Evolutionary conservation across 64 coral and sea anemone genomes (phyloP).

Genomic region (Actinia tenebrosa): DNA sequence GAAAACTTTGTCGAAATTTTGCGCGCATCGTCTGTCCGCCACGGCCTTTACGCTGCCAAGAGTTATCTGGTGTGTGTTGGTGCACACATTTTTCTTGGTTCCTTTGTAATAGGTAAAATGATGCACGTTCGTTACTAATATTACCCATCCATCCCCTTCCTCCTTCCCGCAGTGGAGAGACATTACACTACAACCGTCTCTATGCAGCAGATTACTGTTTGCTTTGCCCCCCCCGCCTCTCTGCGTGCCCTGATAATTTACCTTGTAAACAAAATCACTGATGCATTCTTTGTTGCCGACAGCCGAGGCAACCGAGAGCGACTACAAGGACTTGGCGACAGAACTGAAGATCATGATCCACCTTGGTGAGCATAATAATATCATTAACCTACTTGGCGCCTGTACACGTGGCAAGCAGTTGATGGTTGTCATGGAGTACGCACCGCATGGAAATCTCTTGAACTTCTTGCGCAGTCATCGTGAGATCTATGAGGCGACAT

Average conservation of each 20-base stretch:
- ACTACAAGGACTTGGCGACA: constrained; percentile 67
- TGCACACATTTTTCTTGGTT: too few relatives aligned
- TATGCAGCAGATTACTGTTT: too few relatives aligned
- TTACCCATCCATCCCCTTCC: too few relatives aligned
- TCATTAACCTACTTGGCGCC: constrained; percentile 76
- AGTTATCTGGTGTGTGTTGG: too few relatives aligned
- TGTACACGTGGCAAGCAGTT: constrained; percentile 53
- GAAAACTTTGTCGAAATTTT: too few relatives aligned
- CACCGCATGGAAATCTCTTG: constrained; percentile 53
- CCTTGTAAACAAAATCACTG: neutral
- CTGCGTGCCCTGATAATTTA: neutral
- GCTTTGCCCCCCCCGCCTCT: too few relatives aligned
- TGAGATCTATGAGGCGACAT: constrained; percentile 68
- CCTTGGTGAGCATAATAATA: constrained; percentile 69
- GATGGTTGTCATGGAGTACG: constrained; percentile 80
- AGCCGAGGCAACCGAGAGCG: constrained; percentile 56
- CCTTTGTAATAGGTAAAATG: too few relatives aligned
- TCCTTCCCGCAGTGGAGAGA: too few relatives aligned
- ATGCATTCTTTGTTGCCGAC: neutral
- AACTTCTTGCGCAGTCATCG: constrained; percentile 46
- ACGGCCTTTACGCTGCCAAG: too few relatives aligned
- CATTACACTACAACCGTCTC: too few relatives aligned
- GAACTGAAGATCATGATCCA: constrained; percentile 77
- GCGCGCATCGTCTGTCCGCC: too few relatives aligned
- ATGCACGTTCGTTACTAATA: too few relatives aligned